A percentile compares a stretch with the other conserved stretches of the same genome.
phyloP scores from a whole-genome alignment of 2,888 invertebrate species.

The Artemia sinica region DNA sequence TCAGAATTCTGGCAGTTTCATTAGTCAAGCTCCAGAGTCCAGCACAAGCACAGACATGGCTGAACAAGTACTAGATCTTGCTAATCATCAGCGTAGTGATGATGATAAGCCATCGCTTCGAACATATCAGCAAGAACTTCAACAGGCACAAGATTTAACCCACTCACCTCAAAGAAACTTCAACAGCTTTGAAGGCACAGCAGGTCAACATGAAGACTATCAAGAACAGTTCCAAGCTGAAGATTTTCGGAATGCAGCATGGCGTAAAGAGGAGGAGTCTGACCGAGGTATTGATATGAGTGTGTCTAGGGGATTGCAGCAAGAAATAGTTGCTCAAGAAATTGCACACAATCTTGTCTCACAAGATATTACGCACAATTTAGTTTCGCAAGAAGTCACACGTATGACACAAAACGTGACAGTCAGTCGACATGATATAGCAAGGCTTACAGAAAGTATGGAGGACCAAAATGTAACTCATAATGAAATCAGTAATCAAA shows the following conservation, averaged over 20 bases:
- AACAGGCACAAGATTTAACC: conserved; percentile 1
- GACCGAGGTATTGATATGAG: conserved; percentile 1
- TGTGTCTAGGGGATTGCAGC: neutral
- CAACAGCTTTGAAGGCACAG: neutral
- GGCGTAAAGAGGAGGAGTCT: neutral
- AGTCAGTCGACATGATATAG: neutral
- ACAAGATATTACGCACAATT: neutral
- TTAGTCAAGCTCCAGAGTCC: neutral
- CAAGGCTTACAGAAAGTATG: neutral
- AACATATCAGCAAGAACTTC: neutral
- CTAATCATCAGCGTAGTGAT: neutral
- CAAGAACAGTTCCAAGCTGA: conserved; percentile 8
- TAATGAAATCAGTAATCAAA: neutral
- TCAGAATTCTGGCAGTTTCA: neutral
- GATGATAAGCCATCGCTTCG: neutral
- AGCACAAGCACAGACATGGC: neutral
- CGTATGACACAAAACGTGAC: neutral
- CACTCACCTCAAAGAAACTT: neutral
- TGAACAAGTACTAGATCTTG: neutral
- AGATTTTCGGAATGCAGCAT: conserved; percentile 8
- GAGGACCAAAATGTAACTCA: neutral
- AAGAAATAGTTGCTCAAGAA: neutral
- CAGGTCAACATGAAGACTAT: neutral
- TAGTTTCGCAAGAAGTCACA: conserved; percentile 1
- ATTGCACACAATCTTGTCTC: neutral